phyloP scores from a whole-genome alignment of 35 echinoderm and acorn worm genomes.

The Holothuria glaberrima region DNA sequence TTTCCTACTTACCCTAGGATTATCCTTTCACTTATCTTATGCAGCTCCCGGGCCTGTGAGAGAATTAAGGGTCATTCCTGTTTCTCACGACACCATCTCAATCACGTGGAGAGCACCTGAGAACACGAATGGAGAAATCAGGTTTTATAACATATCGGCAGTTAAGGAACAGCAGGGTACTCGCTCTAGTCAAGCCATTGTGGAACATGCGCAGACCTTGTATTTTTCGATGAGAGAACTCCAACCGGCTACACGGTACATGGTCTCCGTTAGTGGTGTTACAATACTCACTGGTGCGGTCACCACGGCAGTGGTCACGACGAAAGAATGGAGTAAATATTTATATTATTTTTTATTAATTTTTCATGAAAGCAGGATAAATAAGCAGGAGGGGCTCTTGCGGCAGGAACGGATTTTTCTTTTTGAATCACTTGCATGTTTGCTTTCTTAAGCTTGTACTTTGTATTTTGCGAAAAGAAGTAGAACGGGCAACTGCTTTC shows the following conservation, averaged over 20 bases:
- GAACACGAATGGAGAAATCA: slow-evolving; percentile 48
- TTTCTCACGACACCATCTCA: slow-evolving; percentile 6
- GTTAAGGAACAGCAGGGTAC: slow-evolving; percentile 13
- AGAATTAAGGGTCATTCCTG: not conserved
- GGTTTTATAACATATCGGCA: slow-evolving; percentile 49
- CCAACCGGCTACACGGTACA: slow-evolving; percentile 58
- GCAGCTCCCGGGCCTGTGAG: slow-evolving; percentile 70
- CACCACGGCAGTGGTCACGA: not conserved
- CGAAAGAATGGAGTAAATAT: slow-evolving; percentile 53
- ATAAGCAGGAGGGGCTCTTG: no score
- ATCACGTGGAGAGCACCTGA: slow-evolving; percentile 57
- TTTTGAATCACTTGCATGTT: no score
- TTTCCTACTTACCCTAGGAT: no score
- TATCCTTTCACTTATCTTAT: not conserved
- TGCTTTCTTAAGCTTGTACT: no score
- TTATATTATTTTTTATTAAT: not conserved
- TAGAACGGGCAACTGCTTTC: no score
- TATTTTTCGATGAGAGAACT: slow-evolving; percentile 13
- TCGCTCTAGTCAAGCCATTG: not conserved
- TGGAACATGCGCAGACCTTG: not conserved
- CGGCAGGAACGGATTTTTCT: no score
- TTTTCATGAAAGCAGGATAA: no score
- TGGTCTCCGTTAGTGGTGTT: slow-evolving; percentile 49
- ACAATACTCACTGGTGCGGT: slow-evolving; percentile 38
- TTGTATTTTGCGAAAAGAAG: no score